Percentiles rank a stretch among this genome's conserved stretches.
Conservation (phyloP, 2,113 vertebrate species). For the Struthidea cinerea region DNA sequence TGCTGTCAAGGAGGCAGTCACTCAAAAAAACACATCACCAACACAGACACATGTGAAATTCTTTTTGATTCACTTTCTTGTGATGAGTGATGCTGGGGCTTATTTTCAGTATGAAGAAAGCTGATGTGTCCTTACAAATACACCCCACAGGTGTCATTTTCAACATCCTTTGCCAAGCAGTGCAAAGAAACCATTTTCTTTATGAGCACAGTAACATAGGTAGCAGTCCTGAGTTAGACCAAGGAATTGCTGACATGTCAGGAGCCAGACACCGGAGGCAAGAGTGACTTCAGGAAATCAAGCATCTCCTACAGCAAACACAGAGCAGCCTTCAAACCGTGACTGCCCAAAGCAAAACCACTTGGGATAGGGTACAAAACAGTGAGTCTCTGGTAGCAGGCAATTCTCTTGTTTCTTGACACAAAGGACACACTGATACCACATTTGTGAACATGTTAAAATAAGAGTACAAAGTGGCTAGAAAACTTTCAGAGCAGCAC, state of each 20-base stretch:
- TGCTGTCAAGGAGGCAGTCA: background rate
- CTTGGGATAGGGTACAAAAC: background rate
- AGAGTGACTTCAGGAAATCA: background rate
- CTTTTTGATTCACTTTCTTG: background rate
- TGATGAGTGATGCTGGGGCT: background rate
- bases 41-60: accelerated
- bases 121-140: background rate
- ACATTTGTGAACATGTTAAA: background rate
- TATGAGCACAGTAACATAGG: background rate
- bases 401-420: background rate
- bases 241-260: background rate
- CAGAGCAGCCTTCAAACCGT: background rate
- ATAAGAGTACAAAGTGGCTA: background rate
- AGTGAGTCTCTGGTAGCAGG: background rate
- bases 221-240: background rate
- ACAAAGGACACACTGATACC: background rate
- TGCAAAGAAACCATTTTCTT: background rate
- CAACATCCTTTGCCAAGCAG: background rate
- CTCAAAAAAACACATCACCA: accelerated
- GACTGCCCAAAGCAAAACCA: background rate
- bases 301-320: background rate
- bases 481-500: background rate
- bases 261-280: background rate
- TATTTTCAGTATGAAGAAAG: background rate
- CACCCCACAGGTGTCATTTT: background rate